A percentile compares a stretch with the other conserved stretches of the same genome.
Evolutionary conservation across 2,888 invertebrate genomes (phyloP).

Genomic region (Agonopterix alstromeriana): DNA sequence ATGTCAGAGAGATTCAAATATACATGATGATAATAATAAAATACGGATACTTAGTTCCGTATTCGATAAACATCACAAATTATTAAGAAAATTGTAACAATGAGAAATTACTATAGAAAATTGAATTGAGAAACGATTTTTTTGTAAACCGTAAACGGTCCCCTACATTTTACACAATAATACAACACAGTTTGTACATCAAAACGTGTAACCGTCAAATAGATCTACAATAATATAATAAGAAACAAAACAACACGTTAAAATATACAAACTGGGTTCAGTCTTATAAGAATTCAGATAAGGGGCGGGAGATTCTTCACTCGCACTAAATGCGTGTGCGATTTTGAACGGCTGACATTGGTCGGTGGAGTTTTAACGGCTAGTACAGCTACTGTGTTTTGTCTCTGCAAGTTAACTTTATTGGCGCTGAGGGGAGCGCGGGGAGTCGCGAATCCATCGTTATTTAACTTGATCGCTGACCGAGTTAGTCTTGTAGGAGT

Average conservation of each 20-base stretch:
- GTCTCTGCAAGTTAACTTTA: constrained; percentile 47
- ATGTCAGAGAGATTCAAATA: too few species aligned
- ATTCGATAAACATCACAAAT: too few species aligned
- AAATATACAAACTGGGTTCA: background rate
- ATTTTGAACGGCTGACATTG: constrained; percentile 54
- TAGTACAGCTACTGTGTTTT: constrained; percentile 38
- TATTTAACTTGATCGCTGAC: constrained; percentile 52
- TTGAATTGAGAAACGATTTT: too few species aligned
- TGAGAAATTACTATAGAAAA: too few species aligned
- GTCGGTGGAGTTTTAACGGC: constrained; percentile 45
- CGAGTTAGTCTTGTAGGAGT: constrained; percentile 59
- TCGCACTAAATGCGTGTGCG: constrained; percentile 51
- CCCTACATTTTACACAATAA: background rate
- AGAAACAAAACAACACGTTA: constrained; percentile 6
- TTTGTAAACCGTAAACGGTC: too few species aligned
- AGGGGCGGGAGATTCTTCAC: constrained; percentile 58
- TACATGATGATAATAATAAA: too few species aligned
- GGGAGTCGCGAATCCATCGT: constrained; percentile 60
- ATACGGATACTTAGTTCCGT: too few species aligned
- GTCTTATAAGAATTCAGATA: constrained; percentile 20
- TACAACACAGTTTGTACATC: background rate
- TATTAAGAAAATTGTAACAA: too few species aligned
- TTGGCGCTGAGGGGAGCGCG: constrained; percentile 55
- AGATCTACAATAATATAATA: background rate
- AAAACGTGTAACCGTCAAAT: background rate